Evolutionary conservation across 2,888 invertebrate species (phyloP), one percentile per base, ranked within the genome.

Genomic region (Drosophila sordidapex): DNA sequence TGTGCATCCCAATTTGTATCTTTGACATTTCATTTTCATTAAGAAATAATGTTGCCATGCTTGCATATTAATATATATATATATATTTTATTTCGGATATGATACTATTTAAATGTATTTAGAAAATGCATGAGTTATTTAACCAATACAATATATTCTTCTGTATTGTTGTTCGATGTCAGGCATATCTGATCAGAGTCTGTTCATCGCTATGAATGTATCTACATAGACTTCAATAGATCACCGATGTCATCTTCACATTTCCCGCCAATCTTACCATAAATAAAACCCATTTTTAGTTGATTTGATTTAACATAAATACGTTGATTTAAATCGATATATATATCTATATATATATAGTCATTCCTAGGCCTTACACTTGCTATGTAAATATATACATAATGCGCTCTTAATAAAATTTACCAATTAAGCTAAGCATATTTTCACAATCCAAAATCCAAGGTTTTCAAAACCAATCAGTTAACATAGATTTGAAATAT

Each of bases 311-410:
- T 31, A 49, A 49, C 40, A 52, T 29, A 49, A 52, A 54, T 54
- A 56, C n/a, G 59, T 60, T 51, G 57, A 52, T 49, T 61, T 43
- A 43, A n/a, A 48, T 48, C 58, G 51, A 53, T 29, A 29, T 29
- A 29, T 29, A 29, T 29, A 6, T 6, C 5, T 29, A 4, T 27
- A 27, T 27, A 48, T 60, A 29, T 54, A 54, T 27, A 27, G 4
- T 53, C 57, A 31, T 48, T 64, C 29, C 27, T 29, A 29, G 13
- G 13, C 31, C 62, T 57, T 35, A 59, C 31, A 38, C 31, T 46
- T 56, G 4, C 48, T 43, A 61, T 56, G 43, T 21, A 57, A 48
- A 36, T 64, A 56, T 56, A 53, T 71, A 57, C 40, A 49, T 36
- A 51, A 53, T 53, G 21, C 21, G 7, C 53, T 36, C 35, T 36